Conservation (phyloP, 2,113 vertebrate genomes). For the Ptilonorhynchus violaceus region DNA sequence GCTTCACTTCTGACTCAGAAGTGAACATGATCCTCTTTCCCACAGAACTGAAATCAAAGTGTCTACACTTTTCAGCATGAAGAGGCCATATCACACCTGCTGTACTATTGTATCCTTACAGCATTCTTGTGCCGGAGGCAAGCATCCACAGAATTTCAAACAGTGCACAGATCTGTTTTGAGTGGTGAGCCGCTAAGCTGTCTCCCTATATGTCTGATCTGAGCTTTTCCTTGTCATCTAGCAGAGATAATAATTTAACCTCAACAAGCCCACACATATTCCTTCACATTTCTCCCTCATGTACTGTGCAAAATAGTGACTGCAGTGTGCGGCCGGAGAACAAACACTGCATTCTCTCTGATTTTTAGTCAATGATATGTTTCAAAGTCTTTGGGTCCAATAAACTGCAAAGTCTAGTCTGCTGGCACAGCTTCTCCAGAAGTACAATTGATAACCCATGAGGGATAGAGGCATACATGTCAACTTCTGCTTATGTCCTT, state of each 20-base stretch:
- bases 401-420: not conserved
- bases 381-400: not conserved
- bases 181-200: not conserved
- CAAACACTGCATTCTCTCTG: not conserved
- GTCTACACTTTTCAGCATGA: not conserved
- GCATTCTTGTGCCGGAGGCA: not conserved
- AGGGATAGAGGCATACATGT: not conserved
- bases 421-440: not conserved
- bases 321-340: not conserved
- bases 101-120: not conserved
- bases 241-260: not conserved
- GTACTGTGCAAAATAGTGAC: not conserved
- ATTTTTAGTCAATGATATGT: not conserved
- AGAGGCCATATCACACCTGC: not conserved
- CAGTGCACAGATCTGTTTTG: not conserved
- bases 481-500: not conserved
- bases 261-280: not conserved
- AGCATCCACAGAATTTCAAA: not conserved
- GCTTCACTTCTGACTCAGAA: not conserved
- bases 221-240: not conserved
- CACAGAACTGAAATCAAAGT: constrained; percentile 7
- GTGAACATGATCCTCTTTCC: not conserved
- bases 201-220: not conserved
- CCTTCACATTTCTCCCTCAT: not conserved
- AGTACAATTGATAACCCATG: not conserved